Conservation (phyloP, 2,888 invertebrate genomes). For the Drosophila quinaria region DNA sequence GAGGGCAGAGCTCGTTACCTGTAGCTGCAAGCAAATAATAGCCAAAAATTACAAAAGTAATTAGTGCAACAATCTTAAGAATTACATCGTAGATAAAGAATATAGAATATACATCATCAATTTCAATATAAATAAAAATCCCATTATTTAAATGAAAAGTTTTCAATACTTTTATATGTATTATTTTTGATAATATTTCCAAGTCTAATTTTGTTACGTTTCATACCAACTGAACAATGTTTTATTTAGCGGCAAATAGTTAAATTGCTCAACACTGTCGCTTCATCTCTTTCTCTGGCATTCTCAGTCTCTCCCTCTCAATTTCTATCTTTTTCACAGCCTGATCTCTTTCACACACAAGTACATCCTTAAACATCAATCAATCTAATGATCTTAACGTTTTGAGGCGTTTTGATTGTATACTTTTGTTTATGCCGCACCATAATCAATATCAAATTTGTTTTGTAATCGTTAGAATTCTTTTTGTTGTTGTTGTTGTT, state of each 20-base stretch:
- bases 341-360: slow-evolving; percentile 26
- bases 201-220: not conserved
- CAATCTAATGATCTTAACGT: slow-evolving; percentile 73
- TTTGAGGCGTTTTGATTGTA: slow-evolving; percentile 77
- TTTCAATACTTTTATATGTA: not conserved
- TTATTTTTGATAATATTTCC: not conserved
- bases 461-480: slow-evolving; percentile 70
- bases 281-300: not conserved
- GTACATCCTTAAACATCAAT: slow-evolving; percentile 77
- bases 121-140: too few species aligned
- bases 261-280: not conserved
- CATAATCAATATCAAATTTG: slow-evolving; percentile 82
- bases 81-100: not conserved
- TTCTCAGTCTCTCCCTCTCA: not conserved
- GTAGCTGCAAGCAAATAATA: not conserved
- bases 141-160: too few species aligned
- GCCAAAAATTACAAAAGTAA: slow-evolving; percentile 2
- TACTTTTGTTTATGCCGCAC: slow-evolving; percentile 78
- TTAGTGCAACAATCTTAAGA: not conserved
- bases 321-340: not conserved
- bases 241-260: not conserved
- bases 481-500: slow-evolving; percentile 27
- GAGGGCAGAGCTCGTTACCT: slow-evolving; percentile 19
- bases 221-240: not conserved
- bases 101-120: too few species aligned